phyloP scores from a whole-genome alignment of 2,113 vertebrate genomes.

The Nymphicus hollandicus region DNA sequence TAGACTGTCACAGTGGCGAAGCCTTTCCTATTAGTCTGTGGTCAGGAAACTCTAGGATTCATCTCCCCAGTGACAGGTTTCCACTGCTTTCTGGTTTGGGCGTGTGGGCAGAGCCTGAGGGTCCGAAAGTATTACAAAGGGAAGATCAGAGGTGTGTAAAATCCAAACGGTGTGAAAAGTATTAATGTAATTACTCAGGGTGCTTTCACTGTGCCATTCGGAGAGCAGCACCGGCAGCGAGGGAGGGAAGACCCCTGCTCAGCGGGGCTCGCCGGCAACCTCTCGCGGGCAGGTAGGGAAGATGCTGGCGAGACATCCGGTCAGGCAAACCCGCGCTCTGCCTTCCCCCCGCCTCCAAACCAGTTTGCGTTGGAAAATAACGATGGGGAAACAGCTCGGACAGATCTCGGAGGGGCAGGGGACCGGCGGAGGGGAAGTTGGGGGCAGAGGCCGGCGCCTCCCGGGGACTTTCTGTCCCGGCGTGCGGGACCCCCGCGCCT shows the following conservation, averaged over 20 bases:
- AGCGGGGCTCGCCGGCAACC: neutral
- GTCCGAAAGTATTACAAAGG: neutral
- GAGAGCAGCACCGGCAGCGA: rapidly evolving
- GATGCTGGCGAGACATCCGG: neutral
- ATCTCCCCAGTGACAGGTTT: neutral
- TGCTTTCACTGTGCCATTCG: rapidly evolving
- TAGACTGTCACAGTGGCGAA: neutral
- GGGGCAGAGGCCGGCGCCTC: neutral
- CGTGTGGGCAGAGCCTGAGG: neutral
- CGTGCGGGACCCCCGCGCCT: no score
- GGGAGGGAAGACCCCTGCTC: neutral
- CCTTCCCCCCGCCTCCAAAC: no score
- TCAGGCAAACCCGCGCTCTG: neutral
- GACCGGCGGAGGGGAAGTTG: no score
- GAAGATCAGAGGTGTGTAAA: no score
- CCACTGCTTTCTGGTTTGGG: neutral
- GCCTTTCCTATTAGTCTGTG: neutral
- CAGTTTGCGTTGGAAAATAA: rapidly evolving
- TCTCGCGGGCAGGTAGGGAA: neutral
- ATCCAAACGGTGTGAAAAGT: rapidly evolving
- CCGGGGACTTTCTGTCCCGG: rapidly evolving
- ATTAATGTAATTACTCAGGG: no score
- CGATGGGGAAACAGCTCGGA: rapidly evolving
- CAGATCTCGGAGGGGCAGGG: rapidly evolving
- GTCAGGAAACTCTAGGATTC: neutral